Base-by-base conservation (phyloP, 2,797 vertebrate species). In the Trichosurus vulpecula region DNA sequence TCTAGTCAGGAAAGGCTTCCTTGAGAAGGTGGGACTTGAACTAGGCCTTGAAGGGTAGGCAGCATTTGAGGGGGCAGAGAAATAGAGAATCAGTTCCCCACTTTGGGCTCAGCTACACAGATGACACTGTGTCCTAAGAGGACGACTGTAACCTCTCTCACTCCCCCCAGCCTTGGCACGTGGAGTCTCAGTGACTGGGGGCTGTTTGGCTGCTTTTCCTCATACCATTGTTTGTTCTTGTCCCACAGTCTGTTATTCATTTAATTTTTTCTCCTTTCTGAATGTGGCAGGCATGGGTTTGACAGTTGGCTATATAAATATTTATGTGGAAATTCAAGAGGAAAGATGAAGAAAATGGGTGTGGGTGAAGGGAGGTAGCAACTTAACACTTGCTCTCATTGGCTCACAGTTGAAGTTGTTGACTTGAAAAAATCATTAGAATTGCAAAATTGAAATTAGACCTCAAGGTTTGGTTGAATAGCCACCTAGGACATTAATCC, bases 261-360 rank as follows among this genome's bases (percentile, higher is more conserved):
- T 96, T 94, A 52, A 29, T 66, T 54, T 92, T 95, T 92, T 54
- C 61, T 90, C 35, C 66, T 5, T 19, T 6, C 54, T 87, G 29
- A 95, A 93, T 93, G 31, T 92, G 53, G 91, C n/a, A 96, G 25
- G 56, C 8, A 31, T 58, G 93, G 92, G 47, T 92, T 90, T 96
- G 81, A 93, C 16, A 93, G 92, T 89, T 47, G 6, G 53, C 58
- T 66, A 0, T 54, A 91, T 92, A 95, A 96, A 89, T 97, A 74
- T 5, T 94, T 47, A 19, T 91, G 3, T 91, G 91, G 90, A 96
- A 94, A 87, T 92, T n/a, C 57, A 91, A 10, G 47, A 16, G n/a
- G 6, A 30, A 31, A 91, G 31, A 52, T 52, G 52, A 92, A 52
- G 16, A 92, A 30, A 54, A 52, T 12, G 56, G 90, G 90, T 96